phyloP scores from a whole-genome alignment of 1,140 invertebrate genomes.

The Meloidogyne exigua region DNA sequence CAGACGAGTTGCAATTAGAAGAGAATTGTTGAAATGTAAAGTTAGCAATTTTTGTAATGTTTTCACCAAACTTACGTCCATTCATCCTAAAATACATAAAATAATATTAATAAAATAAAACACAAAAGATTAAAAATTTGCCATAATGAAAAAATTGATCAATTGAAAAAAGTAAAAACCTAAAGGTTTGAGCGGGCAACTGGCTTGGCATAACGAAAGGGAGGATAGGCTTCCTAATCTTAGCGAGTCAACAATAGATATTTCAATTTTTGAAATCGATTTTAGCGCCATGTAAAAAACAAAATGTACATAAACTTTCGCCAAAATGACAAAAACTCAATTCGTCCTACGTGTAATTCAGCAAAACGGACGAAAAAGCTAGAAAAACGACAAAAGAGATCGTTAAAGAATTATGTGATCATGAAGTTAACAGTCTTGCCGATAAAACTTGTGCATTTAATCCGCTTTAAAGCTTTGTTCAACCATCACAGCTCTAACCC shows the following conservation, averaged over 20 bases:
- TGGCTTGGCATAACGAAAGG: not conserved
- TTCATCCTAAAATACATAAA: not conserved
- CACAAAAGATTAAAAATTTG: not conserved
- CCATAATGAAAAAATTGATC: not conserved
- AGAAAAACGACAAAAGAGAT: too few species aligned
- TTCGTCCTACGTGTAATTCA: too few species aligned
- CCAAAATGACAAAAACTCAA: not conserved
- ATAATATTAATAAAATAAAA: not conserved
- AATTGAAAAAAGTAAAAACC: not conserved
- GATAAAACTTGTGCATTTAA: too few species aligned
- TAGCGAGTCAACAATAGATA: too few species aligned
- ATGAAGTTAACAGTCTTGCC: too few species aligned
- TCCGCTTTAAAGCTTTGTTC: too few species aligned
- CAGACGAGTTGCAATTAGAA: not conserved
- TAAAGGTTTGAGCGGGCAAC: not conserved
- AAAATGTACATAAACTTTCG: too few species aligned
- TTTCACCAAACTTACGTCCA: not conserved
- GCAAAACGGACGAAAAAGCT: too few species aligned
- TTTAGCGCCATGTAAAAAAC: not conserved
- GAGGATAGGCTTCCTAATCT: not conserved
- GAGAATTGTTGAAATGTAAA: slow-evolving; percentile 2
- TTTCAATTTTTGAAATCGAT: not conserved
- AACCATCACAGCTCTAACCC: too few species aligned
- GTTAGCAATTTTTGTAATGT: slow-evolving; percentile 2
- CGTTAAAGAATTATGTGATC: too few species aligned